Percentiles rank a stretch among this genome's conserved stretches.
phyloP scores from a whole-genome alignment of 2,113 vertebrate species.

The Neopipo cinnamomea region DNA sequence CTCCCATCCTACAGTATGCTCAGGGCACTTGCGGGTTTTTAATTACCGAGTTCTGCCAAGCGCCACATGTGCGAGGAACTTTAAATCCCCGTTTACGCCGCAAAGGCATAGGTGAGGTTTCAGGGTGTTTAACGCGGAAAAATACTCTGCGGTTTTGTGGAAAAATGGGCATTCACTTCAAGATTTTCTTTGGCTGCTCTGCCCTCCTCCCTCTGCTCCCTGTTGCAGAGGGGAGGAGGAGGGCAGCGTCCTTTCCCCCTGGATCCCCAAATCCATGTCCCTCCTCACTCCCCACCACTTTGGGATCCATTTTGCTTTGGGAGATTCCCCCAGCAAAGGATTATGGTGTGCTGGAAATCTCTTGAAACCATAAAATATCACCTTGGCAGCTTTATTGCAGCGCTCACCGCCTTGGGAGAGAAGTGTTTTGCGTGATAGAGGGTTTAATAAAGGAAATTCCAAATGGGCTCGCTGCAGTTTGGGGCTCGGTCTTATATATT shows the following conservation, averaged over 20 bases:
- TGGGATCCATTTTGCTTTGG: conserved; percentile 41
- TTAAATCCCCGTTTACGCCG: neutral
- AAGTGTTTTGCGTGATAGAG: conserved; percentile 67
- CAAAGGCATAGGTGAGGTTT: conserved; percentile 25
- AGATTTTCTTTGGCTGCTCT: conserved; percentile 25
- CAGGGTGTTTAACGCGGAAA: conserved; percentile 33
- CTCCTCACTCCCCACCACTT: neutral
- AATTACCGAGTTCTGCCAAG: conserved; percentile 68
- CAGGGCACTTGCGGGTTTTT: conserved; percentile 65
- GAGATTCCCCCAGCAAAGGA: conserved; percentile 64
- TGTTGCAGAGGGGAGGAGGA: neutral
- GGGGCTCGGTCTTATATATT: conserved; percentile 60
- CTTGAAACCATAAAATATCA: conserved; percentile 72
- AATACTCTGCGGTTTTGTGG: conserved; percentile 47
- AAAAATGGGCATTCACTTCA: conserved; percentile 14
- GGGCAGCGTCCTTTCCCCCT: neutral
- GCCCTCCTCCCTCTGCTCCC: neutral
- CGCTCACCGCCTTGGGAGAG: conserved; percentile 60
- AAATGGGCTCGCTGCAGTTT: conserved; percentile 68
- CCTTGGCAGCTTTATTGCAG: conserved; percentile 70
- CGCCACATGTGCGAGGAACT: conserved; percentile 61
- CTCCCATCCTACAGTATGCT: conserved; percentile 63
- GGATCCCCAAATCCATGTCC: neutral
- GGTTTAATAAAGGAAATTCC: conserved; percentile 70
- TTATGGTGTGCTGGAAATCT: conserved; percentile 66